Percentiles rank a stretch among this genome's conserved stretches.
phyloP scores from a whole-genome alignment of 2,113 vertebrate genomes.

The Fulmarus glacialis region DNA sequence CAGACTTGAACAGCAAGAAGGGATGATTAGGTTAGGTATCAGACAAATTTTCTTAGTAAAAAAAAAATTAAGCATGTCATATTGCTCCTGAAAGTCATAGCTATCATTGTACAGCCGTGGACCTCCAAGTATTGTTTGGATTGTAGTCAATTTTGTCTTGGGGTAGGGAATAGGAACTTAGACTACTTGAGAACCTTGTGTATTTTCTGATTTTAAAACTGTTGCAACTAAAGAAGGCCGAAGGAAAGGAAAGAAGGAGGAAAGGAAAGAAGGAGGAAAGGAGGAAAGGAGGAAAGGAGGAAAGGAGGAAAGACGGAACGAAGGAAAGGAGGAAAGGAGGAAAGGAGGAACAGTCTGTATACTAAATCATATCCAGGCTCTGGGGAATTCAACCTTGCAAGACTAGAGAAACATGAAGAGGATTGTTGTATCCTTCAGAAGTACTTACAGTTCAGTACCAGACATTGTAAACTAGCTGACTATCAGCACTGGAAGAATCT shows the following conservation, averaged over 20 bases:
- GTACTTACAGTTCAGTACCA: not conserved
- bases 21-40: not conserved
- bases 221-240: not conserved
- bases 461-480: not conserved
- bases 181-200: not conserved
- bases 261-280: too few relatives aligned
- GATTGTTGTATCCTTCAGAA: not conserved
- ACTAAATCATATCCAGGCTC: not conserved
- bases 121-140: not conserved
- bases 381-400: not conserved
- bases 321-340: too few relatives aligned
- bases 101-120: not conserved
- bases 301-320: too few relatives aligned
- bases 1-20: not conserved
- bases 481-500: not conserved
- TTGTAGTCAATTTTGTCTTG: not conserved
- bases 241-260: too few relatives aligned
- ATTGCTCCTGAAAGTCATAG: not conserved
- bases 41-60: not conserved
- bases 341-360: not conserved
- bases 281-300: not conserved
- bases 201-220: not conserved
- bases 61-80: not conserved
- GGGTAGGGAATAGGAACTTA: not conserved
- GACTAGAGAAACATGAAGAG: not conserved